These are phyloP conservation scores for Stomorhina lunata DNA, from an alignment of 2,888 invertebrate species.

Conservation along the genomic window DNA sequence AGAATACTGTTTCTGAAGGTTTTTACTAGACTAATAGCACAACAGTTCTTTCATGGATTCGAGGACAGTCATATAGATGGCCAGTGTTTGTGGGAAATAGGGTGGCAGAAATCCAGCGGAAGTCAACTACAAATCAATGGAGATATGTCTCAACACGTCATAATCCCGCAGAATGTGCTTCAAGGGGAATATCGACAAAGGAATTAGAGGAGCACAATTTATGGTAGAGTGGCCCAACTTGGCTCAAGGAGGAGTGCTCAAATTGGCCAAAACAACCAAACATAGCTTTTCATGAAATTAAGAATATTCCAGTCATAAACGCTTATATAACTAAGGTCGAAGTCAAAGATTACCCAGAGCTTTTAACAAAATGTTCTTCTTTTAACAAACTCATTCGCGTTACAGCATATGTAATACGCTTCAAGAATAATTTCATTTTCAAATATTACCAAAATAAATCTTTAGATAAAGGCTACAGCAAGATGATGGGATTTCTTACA, in stretches of 20 bases:
- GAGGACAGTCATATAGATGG: constrained; percentile 26
- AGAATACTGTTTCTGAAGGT: constrained; percentile 3
- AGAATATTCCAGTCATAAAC: neutral
- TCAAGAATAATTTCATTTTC: neutral
- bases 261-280: constrained; percentile 20
- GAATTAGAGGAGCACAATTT: neutral
- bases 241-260: neutral
- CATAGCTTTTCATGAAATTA: neutral
- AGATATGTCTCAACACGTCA: neutral
- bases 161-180: constrained; percentile 43
- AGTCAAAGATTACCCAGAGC: neutral
- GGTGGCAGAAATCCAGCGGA: constrained; percentile 24
- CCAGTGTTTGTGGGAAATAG: constrained; percentile 24
- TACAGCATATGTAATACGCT: neutral
- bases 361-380: neutral
- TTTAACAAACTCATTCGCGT: neutral
- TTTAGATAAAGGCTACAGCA: neutral
- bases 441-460: neutral
- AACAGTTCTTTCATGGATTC: constrained; percentile 47
- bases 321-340: neutral
- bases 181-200: constrained; percentile 25
- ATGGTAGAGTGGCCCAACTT: constrained; percentile 7
- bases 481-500: constrained; percentile 18
- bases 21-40: constrained; percentile 53
- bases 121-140: constrained; percentile 7